Evolutionary conservation across 2,113 vertebrate genomes (phyloP), one percentile per base, ranked within the genome.

Genomic region (Lycaon pictus): DNA sequence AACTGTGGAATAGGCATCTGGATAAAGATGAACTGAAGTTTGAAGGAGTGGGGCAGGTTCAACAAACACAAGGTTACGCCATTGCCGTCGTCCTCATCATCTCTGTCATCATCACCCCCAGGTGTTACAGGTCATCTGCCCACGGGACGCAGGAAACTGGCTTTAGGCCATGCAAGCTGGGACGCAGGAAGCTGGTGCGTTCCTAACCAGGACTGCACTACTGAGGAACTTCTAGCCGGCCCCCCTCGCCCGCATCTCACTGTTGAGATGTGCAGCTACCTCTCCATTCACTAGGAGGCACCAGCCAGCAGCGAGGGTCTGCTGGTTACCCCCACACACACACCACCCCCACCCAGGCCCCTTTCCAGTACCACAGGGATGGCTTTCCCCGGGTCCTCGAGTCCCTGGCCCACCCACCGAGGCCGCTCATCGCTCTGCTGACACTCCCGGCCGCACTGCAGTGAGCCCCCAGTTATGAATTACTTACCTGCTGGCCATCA

Each of bases 381-480:
- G 67, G 22, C 58, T 76, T 79, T 56, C 22, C 83, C 69, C 32
- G 10, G 27, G 23, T 72, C 92, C 19, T 5, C 9, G 43, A 48
- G 74, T 81, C 79, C 80, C 63, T 16, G 0, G 0, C 35, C 32
- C 55, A 77, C 80, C 69, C 16, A 62, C 10, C 20, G 20, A 56
- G 53, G 58, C 69, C 3, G 69, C 69, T 96, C 11, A 0, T 69
- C 2, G 7, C 87, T 88, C 81, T 9, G 17, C 90, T 5, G 22
- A 55, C 55, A 29, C 35, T 7, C 32, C 67, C 0, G 0, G 79
- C 83, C n/a, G 58, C 20, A 20, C 62, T 35, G 63, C 87, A 17
- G 83, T 27, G 81, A 92, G 87, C 67, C 91, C 82, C 55, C 85
- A 23, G 74, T 92, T 91, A 95, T 93, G 93, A 88, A 94, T 84